These are phyloP conservation scores for Cyclargus thomasi DNA, from an alignment of 1,140 invertebrate genomes.

Conservation along the genomic window DNA sequence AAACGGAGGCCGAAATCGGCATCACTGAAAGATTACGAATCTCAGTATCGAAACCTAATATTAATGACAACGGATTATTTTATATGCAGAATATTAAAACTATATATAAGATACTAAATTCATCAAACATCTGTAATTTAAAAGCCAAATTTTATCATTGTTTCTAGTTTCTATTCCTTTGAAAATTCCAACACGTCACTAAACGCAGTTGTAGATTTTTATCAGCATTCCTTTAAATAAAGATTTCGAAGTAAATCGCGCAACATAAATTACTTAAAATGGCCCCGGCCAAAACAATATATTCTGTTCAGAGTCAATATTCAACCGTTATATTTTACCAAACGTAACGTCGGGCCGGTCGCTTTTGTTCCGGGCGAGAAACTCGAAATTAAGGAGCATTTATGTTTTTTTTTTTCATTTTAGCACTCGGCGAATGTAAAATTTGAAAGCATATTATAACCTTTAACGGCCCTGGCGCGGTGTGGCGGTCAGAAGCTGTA, in stretches of 20 bases:
- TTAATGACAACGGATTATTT: neutral
- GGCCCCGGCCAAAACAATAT: slow-evolving; percentile 8
- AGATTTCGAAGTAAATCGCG: slow-evolving; percentile 10
- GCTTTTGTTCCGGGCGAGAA: slow-evolving; percentile 44
- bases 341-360: slow-evolving; percentile 15
- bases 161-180: neutral
- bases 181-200: neutral
- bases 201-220: neutral
- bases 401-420: slow-evolving; percentile 57
- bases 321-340: slow-evolving; percentile 16
- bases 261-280: slow-evolving; percentile 10
- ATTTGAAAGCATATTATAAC: slow-evolving; percentile 60
- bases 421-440: slow-evolving; percentile 46
- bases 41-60: neutral
- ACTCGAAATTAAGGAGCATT: slow-evolving; percentile 46
- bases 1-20: neutral
- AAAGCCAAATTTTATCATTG: too few species aligned
- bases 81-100: neutral
- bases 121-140: neutral
- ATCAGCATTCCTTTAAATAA: slow-evolving; percentile 6
- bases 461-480: slow-evolving; percentile 42
- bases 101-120: too few species aligned
- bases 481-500: slow-evolving; percentile 44
- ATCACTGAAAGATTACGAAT: neutral
- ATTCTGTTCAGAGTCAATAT: slow-evolving; percentile 14